phyloP scores from a whole-genome alignment of 2,797 vertebrate genomes.

The Bucorvus abyssinicus region DNA sequence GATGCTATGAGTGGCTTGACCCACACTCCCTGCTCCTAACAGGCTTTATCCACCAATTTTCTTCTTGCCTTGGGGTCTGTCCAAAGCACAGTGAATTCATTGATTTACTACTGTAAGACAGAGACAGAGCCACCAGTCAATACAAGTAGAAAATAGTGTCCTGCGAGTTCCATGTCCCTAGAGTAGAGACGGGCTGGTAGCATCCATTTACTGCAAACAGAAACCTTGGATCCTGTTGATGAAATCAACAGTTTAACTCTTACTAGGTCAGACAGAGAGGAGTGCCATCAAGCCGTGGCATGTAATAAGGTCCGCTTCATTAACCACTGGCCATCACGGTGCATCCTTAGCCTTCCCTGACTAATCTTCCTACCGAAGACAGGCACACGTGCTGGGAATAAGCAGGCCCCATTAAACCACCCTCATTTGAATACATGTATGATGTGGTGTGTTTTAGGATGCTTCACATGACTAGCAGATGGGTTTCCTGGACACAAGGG shows the following conservation, averaged over 20 bases:
- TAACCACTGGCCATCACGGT: neutral
- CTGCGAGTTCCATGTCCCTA: neutral
- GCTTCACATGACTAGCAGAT: neutral
- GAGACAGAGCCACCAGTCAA: neutral
- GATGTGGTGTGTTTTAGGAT: neutral
- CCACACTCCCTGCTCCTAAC: neutral
- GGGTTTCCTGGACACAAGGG: neutral
- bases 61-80: neutral
- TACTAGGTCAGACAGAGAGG: neutral
- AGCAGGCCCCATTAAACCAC: neutral
- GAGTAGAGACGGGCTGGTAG: neutral
- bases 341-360: neutral
- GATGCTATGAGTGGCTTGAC: neutral
- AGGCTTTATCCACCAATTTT: neutral
- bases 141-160: neutral
- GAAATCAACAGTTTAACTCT: neutral
- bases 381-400: neutral
- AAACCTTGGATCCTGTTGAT: neutral
- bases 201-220: neutral
- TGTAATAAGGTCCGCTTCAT: neutral
- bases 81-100: neutral
- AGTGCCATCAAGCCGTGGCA: neutral
- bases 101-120: neutral
- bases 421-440: neutral
- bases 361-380: neutral